These are phyloP conservation scores for Drosophila repleta DNA, from an alignment of 1,140 invertebrate genomes.

Conservation along the genomic window DNA sequence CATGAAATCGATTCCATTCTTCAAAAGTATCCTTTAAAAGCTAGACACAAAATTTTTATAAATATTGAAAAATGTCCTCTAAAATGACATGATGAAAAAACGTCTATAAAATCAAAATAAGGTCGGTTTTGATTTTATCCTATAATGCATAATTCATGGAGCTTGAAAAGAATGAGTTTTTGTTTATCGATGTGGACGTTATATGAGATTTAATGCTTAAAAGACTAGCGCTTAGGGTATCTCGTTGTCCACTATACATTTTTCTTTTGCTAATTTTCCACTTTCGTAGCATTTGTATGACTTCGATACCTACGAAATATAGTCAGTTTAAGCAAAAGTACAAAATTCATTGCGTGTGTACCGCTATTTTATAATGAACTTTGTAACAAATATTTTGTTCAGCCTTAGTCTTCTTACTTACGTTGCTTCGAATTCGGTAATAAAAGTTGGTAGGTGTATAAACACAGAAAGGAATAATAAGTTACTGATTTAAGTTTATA, in stretches of 20 bases:
- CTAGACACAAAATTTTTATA: too few species aligned
- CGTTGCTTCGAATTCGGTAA: background rate
- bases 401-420: background rate
- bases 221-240: background rate
- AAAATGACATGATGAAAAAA: too few species aligned
- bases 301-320: background rate
- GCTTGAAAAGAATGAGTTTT: too few species aligned
- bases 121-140: too few species aligned
- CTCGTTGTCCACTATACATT: background rate
- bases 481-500: background rate
- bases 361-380: background rate
- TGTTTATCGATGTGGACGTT: too few species aligned
- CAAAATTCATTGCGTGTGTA: background rate
- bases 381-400: conserved; percentile 9
- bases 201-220: too few species aligned
- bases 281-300: conserved; percentile 19
- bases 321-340: background rate
- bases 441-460: conserved; percentile 22
- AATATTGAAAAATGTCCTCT: too few species aligned
- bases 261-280: background rate
- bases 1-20: too few species aligned
- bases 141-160: too few species aligned
- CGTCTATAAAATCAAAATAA: too few species aligned
- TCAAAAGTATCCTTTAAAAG: too few species aligned
- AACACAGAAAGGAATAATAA: too few species aligned